Conservation (phyloP, 2,797 vertebrate genomes). For the Valencia hispanica region DNA sequence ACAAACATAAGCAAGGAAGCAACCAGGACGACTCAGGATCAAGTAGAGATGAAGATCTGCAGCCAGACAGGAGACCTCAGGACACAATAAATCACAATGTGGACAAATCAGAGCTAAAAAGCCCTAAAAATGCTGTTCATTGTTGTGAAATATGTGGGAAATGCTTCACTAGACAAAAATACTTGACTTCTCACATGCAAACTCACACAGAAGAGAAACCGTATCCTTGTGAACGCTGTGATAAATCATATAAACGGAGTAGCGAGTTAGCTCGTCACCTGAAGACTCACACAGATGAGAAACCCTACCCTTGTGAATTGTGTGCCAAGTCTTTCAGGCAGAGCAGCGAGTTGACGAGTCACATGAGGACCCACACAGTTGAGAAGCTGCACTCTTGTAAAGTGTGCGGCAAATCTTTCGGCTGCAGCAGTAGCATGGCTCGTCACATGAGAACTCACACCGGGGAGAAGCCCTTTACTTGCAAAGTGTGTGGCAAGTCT, state of each 20-base stretch:
- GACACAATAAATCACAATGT: neutral
- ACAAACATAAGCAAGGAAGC: neutral
- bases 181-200: neutral
- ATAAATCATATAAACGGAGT: neutral
- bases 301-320: neutral
- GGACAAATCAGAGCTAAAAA: neutral
- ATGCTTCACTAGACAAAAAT: neutral
- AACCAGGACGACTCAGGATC: neutral
- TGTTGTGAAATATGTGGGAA: neutral
- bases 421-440: neutral
- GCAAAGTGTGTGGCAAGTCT: neutral
- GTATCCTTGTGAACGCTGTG: neutral
- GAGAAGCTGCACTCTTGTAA: neutral
- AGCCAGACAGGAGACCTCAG: neutral
- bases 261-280: neutral
- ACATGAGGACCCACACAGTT: neutral
- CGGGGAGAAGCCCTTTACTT: neutral
- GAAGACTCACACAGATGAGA: neutral
- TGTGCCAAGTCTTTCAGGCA: neutral
- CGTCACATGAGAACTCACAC: neutral
- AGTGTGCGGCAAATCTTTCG: neutral
- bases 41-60: neutral
- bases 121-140: neutral
- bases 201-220: neutral
- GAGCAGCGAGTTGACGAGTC: neutral